Percentiles rank a stretch among this genome's conserved stretches.
Evolutionary conservation across 1,140 invertebrate genomes (phyloP).

Genomic region (Fopius arisanus): DNA sequence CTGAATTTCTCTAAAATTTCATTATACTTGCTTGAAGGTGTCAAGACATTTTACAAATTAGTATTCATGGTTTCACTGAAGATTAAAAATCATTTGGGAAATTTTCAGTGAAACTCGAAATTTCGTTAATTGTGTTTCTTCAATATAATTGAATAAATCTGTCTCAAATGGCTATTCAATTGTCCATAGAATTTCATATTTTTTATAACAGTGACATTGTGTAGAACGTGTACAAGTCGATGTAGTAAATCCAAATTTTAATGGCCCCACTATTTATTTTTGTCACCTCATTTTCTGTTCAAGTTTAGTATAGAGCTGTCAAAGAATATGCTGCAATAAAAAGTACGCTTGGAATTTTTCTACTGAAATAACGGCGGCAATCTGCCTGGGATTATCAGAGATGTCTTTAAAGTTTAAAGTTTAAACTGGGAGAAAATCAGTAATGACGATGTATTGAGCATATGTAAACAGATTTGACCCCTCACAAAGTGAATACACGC

Average conservation of each 20-base stretch:
- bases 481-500: background rate
- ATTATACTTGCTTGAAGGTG: too few relatives aligned
- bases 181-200: too few relatives aligned
- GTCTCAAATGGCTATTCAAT: too few relatives aligned
- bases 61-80: too few relatives aligned
- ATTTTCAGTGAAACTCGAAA: too few relatives aligned
- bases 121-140: too few relatives aligned
- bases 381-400: background rate
- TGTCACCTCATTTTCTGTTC: background rate
- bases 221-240: too few relatives aligned
- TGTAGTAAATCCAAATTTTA: background rate
- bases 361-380: background rate
- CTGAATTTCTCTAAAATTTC: too few relatives aligned
- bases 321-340: background rate
- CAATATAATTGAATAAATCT: too few relatives aligned
- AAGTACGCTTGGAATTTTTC: background rate
- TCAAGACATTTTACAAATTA: too few relatives aligned
- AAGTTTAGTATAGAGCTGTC: background rate
- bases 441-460: background rate
- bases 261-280: background rate
- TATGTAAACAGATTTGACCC: constrained; percentile 2
- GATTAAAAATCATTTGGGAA: too few relatives aligned
- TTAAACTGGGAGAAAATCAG: background rate
- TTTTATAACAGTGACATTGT: too few relatives aligned
- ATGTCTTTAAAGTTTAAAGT: background rate